Percentiles rank a stretch among this genome's conserved stretches.
Evolutionary conservation across 1,140 invertebrate genomes (phyloP).

Genomic region (Limonius californicus): DNA sequence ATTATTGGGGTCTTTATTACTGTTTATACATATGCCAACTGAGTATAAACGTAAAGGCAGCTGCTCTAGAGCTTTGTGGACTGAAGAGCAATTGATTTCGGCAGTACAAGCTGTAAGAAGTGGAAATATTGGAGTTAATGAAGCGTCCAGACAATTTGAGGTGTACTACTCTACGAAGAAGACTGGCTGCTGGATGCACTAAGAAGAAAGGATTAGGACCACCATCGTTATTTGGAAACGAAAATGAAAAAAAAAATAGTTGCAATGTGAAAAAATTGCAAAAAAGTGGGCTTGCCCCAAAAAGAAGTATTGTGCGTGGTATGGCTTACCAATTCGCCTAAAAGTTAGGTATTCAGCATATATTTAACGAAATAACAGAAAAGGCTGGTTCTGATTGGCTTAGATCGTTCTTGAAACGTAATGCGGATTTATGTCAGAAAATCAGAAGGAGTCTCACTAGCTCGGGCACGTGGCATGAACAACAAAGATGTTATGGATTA

Average conservation of each 20-base stretch:
- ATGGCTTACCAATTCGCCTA: constrained; percentile 11
- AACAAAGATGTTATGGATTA: constrained; percentile 26
- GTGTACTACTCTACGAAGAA: constrained; percentile 5
- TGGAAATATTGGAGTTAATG: constrained; percentile 7
- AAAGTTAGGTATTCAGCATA: constrained; percentile 3
- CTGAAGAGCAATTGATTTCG: neutral
- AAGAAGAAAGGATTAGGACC: neutral
- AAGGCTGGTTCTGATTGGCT: constrained; percentile 43
- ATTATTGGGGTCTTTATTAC: no score
- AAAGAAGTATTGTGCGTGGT: constrained; percentile 8
- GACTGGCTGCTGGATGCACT: neutral
- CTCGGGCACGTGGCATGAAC: constrained; percentile 31
- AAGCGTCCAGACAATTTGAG: neutral
- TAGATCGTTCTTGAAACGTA: constrained; percentile 35
- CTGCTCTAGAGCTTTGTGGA: neutral
- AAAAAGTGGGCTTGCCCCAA: constrained; percentile 17
- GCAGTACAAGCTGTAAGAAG: neutral
- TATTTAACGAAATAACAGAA: constrained; percentile 22
- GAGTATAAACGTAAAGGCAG: neutral
- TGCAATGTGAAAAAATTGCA: constrained; percentile 15
- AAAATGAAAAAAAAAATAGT: constrained; percentile 19
- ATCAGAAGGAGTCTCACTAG: constrained; percentile 35
- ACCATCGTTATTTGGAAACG: neutral
- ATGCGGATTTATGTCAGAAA: constrained; percentile 32
- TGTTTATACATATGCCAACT: neutral